Base-by-base conservation (phyloP, 2,888 invertebrate genomes). In the Papilio gigon region DNA sequence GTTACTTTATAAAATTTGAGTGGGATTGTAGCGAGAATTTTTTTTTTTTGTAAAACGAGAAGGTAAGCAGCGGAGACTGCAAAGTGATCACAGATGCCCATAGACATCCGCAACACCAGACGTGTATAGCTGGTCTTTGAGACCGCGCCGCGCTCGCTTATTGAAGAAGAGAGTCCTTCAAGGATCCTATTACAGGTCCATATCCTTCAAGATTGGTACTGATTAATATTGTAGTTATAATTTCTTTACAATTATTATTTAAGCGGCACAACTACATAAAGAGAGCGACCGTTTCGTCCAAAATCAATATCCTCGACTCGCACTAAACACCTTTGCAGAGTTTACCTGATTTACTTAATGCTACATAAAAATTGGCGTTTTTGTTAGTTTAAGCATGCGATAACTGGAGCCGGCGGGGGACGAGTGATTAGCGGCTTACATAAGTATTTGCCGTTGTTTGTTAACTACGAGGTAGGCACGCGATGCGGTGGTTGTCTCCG, bases 361-460 rank as follows among this genome's bases (percentile, higher is more conserved):
- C n/a, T 53, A 53, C 63, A 53, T 22, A 37, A 20, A 59, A 14
- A 35, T 59, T 59, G 59, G 37, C 22, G 12, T 37, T 37, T 25
- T 9, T 58, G 35, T 58, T 37, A 37, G 37, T 59, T 59, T 12
- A 14, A 59, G 37, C 59, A 37, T 59, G 59, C 59, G 37, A 59
- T 59, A 22, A 59, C 20, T 22, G 37, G 22, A 35, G 27, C 40
- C 25, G 22, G 25, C 35, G 11, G 30, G 30, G n/a, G 22, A 47
- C 30, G 40, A 50, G 35, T 67, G 40, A 56, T 67, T 61, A 67
- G 33, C 59, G 44, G 44, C 56, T 61, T 61, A 40, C 14, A 37
- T 37, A 50, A 27, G 67, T 40, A 37, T 60, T 67, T 50, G 33
- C 25, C 14, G 35, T 25, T 61, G 61, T 50, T 40, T 60, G 47